Conservation (phyloP, 1,140 invertebrate genomes). For the Carcinoscorpius rotundicauda region DNA sequence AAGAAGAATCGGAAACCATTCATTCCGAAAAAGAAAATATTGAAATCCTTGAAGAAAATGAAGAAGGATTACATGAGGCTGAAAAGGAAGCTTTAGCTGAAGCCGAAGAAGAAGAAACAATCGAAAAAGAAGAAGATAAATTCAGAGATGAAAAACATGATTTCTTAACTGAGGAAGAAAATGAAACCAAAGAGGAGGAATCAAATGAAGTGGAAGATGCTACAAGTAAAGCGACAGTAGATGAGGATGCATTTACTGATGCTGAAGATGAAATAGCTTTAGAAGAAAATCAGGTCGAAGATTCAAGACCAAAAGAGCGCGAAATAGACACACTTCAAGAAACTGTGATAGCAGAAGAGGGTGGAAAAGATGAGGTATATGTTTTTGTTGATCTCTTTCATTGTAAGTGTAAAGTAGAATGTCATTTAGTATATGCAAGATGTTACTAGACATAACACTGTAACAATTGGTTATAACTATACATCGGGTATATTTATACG, state of each 20-base stretch:
- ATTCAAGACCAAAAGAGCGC: neutral
- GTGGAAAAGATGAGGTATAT: constrained; percentile 2
- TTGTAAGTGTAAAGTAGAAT: constrained; percentile 6
- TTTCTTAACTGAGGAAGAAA: constrained; percentile 1
- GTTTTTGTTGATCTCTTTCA: constrained; percentile 6
- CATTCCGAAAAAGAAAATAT: no score
- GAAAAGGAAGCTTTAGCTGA: neutral
- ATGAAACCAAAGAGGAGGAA: neutral
- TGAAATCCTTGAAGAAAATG: no score
- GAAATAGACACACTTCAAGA: neutral
- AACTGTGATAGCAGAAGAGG: constrained; percentile 5
- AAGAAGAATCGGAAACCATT: no score
- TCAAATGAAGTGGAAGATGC: constrained; percentile 5
- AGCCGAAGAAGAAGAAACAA: no score
- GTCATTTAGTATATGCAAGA: neutral
- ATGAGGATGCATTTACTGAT: neutral
- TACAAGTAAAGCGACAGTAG: constrained; percentile 1
- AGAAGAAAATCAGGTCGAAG: constrained; percentile 8
- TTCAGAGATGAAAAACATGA: neutral
- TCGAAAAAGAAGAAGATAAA: neutral
- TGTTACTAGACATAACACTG: neutral
- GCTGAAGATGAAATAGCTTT: neutral
- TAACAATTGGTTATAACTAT: neutral
- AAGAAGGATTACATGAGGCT: no score
- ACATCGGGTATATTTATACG: neutral